Evolutionary conservation across 2,888 invertebrate genomes (phyloP), one percentile per base, ranked within the genome.

Genomic region (Stenichneumon culpator): DNA sequence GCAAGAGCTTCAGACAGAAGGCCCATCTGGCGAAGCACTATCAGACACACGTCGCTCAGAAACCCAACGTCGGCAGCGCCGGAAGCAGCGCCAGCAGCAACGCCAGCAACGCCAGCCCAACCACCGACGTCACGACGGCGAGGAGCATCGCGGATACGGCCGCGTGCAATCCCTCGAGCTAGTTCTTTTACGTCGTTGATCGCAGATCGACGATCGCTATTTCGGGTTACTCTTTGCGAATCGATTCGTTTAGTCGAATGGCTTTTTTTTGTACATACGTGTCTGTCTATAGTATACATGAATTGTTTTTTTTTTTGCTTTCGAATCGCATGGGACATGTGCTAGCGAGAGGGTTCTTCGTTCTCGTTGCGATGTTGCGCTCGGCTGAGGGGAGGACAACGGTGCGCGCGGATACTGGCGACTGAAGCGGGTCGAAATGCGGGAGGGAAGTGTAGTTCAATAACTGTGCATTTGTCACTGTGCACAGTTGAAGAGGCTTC

Each of bases 11-110:
- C 94, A 96, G 98, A 70, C 98, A 98, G 94, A 98, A 98, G 93
- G 98, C 98, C 0, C 98, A 98, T 92, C 95, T 98, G 90, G 98
- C 98, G 84, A 98, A 98, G 93, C 98, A 98, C 94, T 98, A 98
- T 93, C 98, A 98, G 95, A 98, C 98, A 86, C 98, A 98, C 94
- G 97, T 98, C 92, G 97, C 97, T 69, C 98, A 98, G 94, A 97
- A 97, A 94, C 91, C 92, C 0, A 97, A 95, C 90, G 96, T 96
- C 25, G 96, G 96, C 4, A 96, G 96, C 73, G 95, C 92, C 84
- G 74, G 86, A 7, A 94, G 91, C 54, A 81, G 72, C 36, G 79
- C 70, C 19, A 87, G 87, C 67, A 85, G 84, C 72, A 87, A 81
- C 52, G 79, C 87, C 9, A 88, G 88, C 68, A 89, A 87, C 74